Evolutionary conservation across 2,113 vertebrate species (phyloP).

Genomic region (Sebastes fasciatus): DNA sequence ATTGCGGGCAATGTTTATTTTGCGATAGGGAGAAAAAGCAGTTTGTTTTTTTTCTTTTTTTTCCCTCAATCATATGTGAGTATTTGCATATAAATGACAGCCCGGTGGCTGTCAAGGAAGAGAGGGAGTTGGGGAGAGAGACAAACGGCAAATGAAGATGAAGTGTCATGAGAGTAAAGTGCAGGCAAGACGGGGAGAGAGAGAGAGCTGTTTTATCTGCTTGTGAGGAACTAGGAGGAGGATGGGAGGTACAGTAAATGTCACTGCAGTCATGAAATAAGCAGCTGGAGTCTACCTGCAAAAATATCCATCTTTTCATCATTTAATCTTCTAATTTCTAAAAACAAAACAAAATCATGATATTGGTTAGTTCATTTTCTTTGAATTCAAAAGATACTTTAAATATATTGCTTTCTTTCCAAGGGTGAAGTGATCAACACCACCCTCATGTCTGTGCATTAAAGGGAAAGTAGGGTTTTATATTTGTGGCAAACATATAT

Average conservation of each 20-base stretch:
- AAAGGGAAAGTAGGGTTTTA: too few relatives aligned
- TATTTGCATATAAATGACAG: conserved; percentile 81
- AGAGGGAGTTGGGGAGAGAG: conserved; percentile 42
- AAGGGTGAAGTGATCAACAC: background rate
- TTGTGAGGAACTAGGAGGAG: conserved; percentile 30
- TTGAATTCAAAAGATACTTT: background rate
- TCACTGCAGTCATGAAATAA: conserved; percentile 69
- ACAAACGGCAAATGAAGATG: conserved; percentile 69
- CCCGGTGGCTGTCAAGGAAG: conserved; percentile 53
- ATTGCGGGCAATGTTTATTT: conserved; percentile 67
- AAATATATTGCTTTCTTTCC: background rate
- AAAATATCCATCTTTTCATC: conserved; percentile 42
- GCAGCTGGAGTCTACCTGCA: conserved; percentile 44
- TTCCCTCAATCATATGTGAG: conserved; percentile 48
- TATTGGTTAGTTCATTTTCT: background rate
- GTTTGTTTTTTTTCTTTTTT: background rate
- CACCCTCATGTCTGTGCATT: too few relatives aligned
- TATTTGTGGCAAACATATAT: too few relatives aligned
- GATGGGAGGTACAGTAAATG: conserved; percentile 61
- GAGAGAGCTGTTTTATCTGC: conserved; percentile 66
- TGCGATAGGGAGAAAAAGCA: conserved; percentile 53
- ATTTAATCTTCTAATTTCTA: conserved; percentile 12
- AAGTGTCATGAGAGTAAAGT: conserved; percentile 71
- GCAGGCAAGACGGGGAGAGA: conserved; percentile 48
- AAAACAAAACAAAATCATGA: background rate